Evolutionary conservation across 2,113 vertebrate species (phyloP).

Genomic region (Cromileptes altivelis): DNA sequence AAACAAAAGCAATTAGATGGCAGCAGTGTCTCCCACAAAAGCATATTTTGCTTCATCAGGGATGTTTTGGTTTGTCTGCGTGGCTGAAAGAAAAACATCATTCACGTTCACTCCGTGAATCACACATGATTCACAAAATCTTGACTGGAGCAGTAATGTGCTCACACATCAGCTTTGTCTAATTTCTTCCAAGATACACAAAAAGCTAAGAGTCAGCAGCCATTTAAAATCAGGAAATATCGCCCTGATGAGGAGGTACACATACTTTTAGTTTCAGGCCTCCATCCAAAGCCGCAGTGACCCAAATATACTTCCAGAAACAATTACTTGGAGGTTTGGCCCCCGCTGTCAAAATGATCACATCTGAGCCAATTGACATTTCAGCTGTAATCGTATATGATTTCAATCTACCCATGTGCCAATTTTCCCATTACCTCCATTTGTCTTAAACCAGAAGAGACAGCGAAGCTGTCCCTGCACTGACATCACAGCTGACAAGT

Average conservation of each 20-base stretch:
- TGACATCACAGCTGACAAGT: background rate
- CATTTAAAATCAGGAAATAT: constrained; percentile 47
- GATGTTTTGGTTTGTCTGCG: constrained; percentile 33
- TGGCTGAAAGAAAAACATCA: background rate
- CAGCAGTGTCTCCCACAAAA: constrained; percentile 6
- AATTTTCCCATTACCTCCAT: constrained; percentile 40
- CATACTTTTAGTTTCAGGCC: constrained; percentile 42
- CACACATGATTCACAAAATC: constrained; percentile 40
- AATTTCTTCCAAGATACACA: constrained; percentile 63
- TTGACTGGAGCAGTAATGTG: constrained; percentile 25
- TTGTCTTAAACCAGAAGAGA: constrained; percentile 42
- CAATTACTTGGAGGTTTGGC: constrained; percentile 51
- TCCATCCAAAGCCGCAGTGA: constrained; percentile 62
- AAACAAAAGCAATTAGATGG: constrained; percentile 34
- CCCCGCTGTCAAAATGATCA: constrained; percentile 52
- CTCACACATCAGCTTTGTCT: constrained; percentile 36
- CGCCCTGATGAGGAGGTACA: constrained; percentile 33
- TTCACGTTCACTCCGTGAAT: constrained; percentile 3
- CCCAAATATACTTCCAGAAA: constrained; percentile 64
- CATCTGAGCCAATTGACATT: constrained; percentile 58
- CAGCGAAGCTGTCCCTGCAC: constrained; percentile 14
- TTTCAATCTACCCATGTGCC: constrained; percentile 37
- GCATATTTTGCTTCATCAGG: constrained; percentile 17
- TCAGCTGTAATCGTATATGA: constrained; percentile 45
- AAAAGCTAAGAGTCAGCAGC: constrained; percentile 52